These are phyloP conservation scores for Hesperophylax magnus DNA, from an alignment of 1,140 invertebrate genomes.

Conservation along the genomic window DNA sequence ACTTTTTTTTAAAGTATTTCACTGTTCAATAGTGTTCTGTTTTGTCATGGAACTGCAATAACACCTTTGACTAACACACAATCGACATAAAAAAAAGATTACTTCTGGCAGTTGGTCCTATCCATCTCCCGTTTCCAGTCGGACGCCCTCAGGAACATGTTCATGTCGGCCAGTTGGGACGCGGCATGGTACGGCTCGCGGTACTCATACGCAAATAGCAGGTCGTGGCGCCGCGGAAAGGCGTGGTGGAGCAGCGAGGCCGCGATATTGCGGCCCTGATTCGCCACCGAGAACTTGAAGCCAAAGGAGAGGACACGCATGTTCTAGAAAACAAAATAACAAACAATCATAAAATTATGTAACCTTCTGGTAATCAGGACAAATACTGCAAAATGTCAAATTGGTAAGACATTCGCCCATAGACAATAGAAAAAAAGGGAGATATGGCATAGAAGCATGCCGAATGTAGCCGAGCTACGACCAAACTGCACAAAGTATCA, in stretches of 20 bases:
- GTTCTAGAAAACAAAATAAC: constrained; percentile 74
- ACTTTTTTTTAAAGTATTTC: too few relatives aligned
- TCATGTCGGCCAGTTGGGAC: constrained; percentile 62
- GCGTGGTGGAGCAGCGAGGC: constrained; percentile 90
- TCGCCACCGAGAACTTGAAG: constrained; percentile 87
- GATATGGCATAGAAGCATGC: too few relatives aligned
- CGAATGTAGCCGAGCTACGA: too few relatives aligned
- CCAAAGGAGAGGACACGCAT: constrained; percentile 90
- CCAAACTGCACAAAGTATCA: too few relatives aligned
- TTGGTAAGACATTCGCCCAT: too few relatives aligned
- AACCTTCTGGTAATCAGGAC: too few relatives aligned
- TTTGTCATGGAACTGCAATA: too few relatives aligned
- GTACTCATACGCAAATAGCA: constrained; percentile 91
- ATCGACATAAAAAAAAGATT: background rate
- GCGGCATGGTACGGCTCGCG: constrained; percentile 68
- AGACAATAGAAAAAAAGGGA: too few relatives aligned
- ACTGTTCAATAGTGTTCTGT: too few relatives aligned
- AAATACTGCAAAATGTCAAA: too few relatives aligned
- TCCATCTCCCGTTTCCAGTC: constrained; percentile 69
- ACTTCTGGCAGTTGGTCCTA: constrained; percentile 57
- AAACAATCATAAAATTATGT: too few relatives aligned
- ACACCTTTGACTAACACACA: too few relatives aligned
- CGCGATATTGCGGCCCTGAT: constrained; percentile 83
- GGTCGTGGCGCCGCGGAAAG: constrained; percentile 85
- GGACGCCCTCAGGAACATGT: constrained; percentile 66